Percentiles rank a stretch among this genome's conserved stretches.
These are phyloP conservation scores for Chlamydotis undulata DNA, from an alignment of 2,113 vertebrate species.

Conservation along the genomic window DNA sequence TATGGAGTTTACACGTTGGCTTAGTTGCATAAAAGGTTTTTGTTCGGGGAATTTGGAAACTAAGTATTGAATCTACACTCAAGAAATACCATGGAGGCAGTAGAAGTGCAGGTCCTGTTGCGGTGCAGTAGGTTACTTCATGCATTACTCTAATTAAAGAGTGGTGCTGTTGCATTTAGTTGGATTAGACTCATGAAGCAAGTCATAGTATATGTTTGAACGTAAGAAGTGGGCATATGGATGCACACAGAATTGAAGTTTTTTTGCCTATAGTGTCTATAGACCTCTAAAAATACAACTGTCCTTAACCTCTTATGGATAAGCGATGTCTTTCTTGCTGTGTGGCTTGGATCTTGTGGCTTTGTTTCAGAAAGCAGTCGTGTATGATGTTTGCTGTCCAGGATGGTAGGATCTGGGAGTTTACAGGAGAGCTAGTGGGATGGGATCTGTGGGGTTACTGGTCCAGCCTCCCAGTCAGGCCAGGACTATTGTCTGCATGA, in stretches of 20 bases:
- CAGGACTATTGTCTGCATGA: background rate
- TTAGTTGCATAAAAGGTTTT: background rate
- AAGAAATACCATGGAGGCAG: background rate
- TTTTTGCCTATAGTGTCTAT: rapidly evolving
- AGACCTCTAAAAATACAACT: background rate
- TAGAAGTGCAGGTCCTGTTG: background rate
- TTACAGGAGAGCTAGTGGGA: background rate
- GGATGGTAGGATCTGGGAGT: background rate
- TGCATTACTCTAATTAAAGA: rapidly evolving
- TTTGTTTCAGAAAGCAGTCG: background rate
- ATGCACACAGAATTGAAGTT: background rate
- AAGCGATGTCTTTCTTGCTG: background rate
- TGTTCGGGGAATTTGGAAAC: background rate
- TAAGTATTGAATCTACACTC: background rate
- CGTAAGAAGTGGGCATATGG: background rate
- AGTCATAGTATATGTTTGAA: background rate
- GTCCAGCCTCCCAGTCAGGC: background rate
- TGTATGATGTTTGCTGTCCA: background rate
- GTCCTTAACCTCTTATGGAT: background rate
- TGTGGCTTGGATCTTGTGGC: background rate
- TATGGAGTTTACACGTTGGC: background rate
- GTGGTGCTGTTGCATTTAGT: background rate
- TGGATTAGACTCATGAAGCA: background rate
- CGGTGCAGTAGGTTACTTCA: background rate
- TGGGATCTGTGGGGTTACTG: background rate